Conservation (phyloP, 2,113 vertebrate species). For the Caretta caretta region DNA sequence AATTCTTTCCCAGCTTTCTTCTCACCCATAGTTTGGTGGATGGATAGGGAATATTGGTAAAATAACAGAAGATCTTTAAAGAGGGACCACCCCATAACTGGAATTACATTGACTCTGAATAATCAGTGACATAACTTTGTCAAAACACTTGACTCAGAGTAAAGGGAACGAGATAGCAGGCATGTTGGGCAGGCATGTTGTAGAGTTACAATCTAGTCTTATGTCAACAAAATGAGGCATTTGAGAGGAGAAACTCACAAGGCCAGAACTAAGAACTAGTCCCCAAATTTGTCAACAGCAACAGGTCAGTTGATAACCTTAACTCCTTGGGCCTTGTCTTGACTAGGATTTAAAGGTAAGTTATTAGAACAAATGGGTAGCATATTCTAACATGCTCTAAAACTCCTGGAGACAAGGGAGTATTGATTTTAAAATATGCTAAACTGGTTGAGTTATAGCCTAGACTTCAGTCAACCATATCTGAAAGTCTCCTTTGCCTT, state of each 20-base stretch:
- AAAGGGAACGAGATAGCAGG: not conserved
- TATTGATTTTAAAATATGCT: not conserved
- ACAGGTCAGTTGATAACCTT: not conserved
- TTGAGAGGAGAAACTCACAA: not conserved
- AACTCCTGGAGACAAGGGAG: not conserved
- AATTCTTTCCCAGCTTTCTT: not conserved
- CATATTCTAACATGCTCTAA: not conserved
- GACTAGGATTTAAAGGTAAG: slow-evolving; percentile 1
- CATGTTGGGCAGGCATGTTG: not conserved
- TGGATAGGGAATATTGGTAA: not conserved
- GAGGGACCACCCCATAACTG: not conserved
- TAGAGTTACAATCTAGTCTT: not conserved
- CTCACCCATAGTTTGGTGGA: not conserved
- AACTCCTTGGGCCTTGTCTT: not conserved
- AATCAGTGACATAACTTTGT: not conserved
- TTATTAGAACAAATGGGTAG: not conserved
- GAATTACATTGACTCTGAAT: not conserved
- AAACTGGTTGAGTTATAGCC: not conserved
- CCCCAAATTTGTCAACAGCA: not conserved
- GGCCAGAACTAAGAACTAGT: not conserved
- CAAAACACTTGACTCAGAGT: not conserved
- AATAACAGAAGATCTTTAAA: not conserved
- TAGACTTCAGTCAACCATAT: not conserved
- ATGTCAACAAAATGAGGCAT: not conserved
- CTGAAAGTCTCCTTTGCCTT: not conserved